These are phyloP conservation scores for Thalassoma bifasciatum DNA, from an alignment of 2,113 vertebrate species.

Conservation along the genomic window DNA sequence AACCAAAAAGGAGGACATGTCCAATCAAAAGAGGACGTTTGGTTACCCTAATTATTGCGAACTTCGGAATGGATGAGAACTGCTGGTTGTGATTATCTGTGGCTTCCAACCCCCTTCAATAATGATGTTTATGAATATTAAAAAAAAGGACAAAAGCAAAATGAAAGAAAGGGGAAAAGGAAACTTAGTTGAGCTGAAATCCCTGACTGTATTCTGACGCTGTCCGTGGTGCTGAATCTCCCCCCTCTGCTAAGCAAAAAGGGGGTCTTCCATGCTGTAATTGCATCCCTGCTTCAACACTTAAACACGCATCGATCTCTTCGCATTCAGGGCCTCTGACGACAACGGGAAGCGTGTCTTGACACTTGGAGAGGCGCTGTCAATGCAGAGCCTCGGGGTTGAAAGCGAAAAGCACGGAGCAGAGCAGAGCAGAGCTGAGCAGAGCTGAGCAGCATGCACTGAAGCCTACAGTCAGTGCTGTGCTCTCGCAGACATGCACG, in stretches of 20 bases:
- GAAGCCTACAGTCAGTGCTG: constrained; percentile 36
- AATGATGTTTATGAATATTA: background rate
- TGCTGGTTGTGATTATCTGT: too few relatives aligned
- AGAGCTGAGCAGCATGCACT: too few relatives aligned
- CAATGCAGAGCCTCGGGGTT: constrained; percentile 51
- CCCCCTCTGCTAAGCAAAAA: background rate
- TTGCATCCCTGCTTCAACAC: constrained; percentile 39
- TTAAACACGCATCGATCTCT: constrained; percentile 61
- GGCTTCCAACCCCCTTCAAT: too few relatives aligned
- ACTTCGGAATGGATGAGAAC: too few relatives aligned
- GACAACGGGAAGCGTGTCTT: constrained; percentile 49
- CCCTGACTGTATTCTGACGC: constrained; percentile 4
- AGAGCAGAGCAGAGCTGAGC: too few relatives aligned
- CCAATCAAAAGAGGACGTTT: too few relatives aligned
- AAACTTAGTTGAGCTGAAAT: constrained; percentile 24
- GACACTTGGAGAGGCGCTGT: constrained; percentile 28
- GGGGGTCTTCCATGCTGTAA: constrained; percentile 6
- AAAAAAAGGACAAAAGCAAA: background rate
- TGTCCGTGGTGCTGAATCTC: constrained; percentile 15
- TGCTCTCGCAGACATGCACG: constrained; percentile 36
- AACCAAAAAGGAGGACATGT: too few relatives aligned
- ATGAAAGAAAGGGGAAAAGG: background rate
- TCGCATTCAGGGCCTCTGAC: constrained; percentile 44
- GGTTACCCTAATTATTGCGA: too few relatives aligned
- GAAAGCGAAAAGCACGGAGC: constrained; percentile 41